Percentiles rank a stretch among this genome's conserved stretches.
These are phyloP conservation scores for Troides oblongomaculatus DNA, from an alignment of 2,888 invertebrate species.

Conservation along the genomic window DNA sequence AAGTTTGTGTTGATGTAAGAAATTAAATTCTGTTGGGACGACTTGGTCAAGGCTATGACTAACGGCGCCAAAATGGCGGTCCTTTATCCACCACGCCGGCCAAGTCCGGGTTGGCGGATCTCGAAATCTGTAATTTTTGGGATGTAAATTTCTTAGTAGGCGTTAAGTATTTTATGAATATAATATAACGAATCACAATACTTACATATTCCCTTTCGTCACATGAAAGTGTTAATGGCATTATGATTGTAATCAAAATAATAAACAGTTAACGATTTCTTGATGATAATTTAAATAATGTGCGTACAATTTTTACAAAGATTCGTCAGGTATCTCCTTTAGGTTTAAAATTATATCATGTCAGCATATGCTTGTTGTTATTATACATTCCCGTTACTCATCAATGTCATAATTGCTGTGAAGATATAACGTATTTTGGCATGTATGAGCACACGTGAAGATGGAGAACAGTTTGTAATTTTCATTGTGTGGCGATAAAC, in stretches of 20 bases:
- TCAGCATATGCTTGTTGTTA: background rate
- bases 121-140: too few species aligned
- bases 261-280: background rate
- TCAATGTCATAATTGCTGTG: slow-evolving; percentile 2
- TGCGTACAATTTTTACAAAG: background rate
- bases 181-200: too few species aligned
- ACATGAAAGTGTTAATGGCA: background rate
- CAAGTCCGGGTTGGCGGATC: too few species aligned
- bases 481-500: slow-evolving; percentile 53
- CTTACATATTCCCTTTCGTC: too few species aligned
- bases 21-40: too few species aligned
- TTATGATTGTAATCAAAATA: background rate
- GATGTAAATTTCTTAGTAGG: too few species aligned
- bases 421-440: slow-evolving; percentile 45
- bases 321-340: background rate
- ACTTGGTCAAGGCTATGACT: too few species aligned
- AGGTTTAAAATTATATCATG: slow-evolving; percentile 1
- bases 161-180: too few species aligned
- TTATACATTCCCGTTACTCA: slow-evolving; percentile 13
- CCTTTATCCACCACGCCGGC: too few species aligned
- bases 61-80: too few species aligned
- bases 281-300: background rate
- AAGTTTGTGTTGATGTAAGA: too few species aligned
- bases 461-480: slow-evolving; percentile 50
- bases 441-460: slow-evolving; percentile 54